A percentile compares a stretch with the other conserved stretches of the same genome.
Evolutionary conservation across 2,888 invertebrate species (phyloP).

Genomic region (Eupithecia vulgata): DNA sequence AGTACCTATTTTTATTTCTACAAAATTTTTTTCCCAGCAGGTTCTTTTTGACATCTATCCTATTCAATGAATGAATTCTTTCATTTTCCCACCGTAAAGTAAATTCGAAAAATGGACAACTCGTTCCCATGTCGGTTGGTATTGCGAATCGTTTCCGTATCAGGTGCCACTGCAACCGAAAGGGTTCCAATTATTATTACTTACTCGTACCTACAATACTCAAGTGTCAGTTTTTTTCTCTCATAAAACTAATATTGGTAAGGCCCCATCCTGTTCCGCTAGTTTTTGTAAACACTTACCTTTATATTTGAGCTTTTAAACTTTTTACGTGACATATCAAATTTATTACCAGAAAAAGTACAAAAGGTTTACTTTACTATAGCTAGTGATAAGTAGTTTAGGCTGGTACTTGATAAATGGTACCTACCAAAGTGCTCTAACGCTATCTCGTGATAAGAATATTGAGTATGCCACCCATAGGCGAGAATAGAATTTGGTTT

Average conservation of each 20-base stretch:
- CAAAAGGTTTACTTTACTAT: constrained; percentile 16
- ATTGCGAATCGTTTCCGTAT: constrained; percentile 80
- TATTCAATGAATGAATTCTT: constrained; percentile 11
- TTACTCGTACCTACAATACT: constrained; percentile 70
- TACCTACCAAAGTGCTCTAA: constrained; percentile 37
- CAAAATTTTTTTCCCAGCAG: not conserved
- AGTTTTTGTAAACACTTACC: constrained; percentile 76
- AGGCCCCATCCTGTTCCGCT: constrained; percentile 81
- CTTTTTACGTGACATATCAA: constrained; percentile 57
- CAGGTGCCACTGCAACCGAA: constrained; percentile 77
- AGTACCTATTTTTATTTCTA: not conserved
- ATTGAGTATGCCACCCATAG: constrained; percentile 73
- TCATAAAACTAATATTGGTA: constrained; percentile 83
- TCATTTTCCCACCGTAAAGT: constrained; percentile 29
- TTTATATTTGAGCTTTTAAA: constrained; percentile 71
- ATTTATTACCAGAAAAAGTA: constrained; percentile 49
- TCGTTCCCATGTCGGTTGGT: constrained; percentile 68
- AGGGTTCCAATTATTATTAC: constrained; percentile 77
- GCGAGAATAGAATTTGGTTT: constrained; percentile 68
- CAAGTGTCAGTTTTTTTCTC: constrained; percentile 79
- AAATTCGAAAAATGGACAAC: constrained; percentile 33
- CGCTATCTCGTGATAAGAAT: constrained; percentile 58
- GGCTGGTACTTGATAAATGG: constrained; percentile 26
- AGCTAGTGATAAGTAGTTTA: not conserved
- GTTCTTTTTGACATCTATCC: constrained; percentile 8